A percentile compares a stretch with the other conserved stretches of the same genome.
phyloP scores from a whole-genome alignment of 2,113 vertebrate species.

The Lycocorax pyrrhopterus region DNA sequence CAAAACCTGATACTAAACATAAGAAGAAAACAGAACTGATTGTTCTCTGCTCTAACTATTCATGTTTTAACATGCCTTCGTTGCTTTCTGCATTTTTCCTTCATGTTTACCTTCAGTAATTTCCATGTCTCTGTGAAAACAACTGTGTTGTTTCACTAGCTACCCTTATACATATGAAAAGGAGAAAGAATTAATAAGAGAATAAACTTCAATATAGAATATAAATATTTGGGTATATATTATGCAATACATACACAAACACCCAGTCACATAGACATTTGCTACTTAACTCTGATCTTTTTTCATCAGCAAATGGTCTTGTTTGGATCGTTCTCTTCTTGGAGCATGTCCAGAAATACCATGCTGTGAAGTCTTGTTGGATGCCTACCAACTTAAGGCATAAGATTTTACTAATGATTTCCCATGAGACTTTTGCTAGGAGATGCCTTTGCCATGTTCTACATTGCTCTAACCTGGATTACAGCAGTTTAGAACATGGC shows the following conservation, averaged over 20 bases:
- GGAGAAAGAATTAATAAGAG: neutral
- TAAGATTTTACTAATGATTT: neutral
- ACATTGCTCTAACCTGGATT: neutral
- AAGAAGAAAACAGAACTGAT: conserved; percentile 49
- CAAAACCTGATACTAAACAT: conserved; percentile 81
- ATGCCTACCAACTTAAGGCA: neutral
- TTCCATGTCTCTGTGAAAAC: neutral
- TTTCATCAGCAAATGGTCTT: neutral
- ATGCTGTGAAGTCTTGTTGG: neutral
- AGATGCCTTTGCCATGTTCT: neutral
- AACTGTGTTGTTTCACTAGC: neutral
- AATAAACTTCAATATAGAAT: neutral
- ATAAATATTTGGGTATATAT: neutral
- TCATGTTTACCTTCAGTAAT: neutral
- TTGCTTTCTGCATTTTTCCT: neutral
- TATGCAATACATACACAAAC: neutral
- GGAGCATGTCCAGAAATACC: conserved; percentile 5
- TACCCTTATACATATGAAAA: neutral
- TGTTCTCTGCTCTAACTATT: neutral
- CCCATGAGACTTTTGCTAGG: neutral
- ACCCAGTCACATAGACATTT: neutral
- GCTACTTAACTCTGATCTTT: neutral
- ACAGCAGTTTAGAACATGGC: neutral
- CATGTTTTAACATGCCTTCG: neutral
- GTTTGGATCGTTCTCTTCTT: neutral